Conservation (phyloP, 2,113 vertebrate genomes). For the Dissostichus mawsoni region DNA sequence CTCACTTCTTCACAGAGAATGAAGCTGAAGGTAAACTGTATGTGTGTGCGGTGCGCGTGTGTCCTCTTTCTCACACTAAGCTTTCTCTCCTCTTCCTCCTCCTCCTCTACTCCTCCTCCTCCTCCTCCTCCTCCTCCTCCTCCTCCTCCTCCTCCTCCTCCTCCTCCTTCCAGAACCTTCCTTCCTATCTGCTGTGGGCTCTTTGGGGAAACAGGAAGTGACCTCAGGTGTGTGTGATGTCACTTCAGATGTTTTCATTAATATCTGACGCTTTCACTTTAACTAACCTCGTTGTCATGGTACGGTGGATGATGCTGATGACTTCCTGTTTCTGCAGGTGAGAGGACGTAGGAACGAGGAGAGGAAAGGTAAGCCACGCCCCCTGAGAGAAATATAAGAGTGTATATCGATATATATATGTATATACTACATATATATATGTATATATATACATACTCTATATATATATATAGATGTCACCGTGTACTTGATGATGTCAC, state of each 20-base stretch:
- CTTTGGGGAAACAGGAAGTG: conserved; percentile 91
- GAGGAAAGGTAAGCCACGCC: conserved; percentile 81
- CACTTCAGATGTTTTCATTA: too few species aligned
- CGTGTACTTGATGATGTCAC: too few species aligned
- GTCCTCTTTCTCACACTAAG: background rate
- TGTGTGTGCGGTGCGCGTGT: too few species aligned
- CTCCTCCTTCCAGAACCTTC: conserved; percentile 86
- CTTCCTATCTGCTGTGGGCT: conserved; percentile 92
- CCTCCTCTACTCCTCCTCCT: too few species aligned
- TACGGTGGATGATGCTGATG: background rate
- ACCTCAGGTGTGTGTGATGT: conserved; percentile 90
- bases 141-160: conserved; percentile 36
- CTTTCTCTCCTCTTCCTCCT: background rate
- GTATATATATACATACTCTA: too few species aligned
- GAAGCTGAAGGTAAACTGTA: conserved; percentile 83
- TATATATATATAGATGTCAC: too few species aligned
- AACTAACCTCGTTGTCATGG: background rate
- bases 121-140: conserved; percentile 14
- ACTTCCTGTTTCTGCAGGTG: conserved; percentile 76
- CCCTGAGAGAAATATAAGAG: too few species aligned
- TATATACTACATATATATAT: too few species aligned
- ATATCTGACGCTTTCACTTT: too few species aligned
- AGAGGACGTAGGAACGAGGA: conserved; percentile 80
- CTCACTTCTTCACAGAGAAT: conserved; percentile 92
- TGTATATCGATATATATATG: too few species aligned